These are phyloP conservation scores for Hydrolagus affinis DNA, from an alignment of 2,113 vertebrate species.

Conservation along the genomic window DNA sequence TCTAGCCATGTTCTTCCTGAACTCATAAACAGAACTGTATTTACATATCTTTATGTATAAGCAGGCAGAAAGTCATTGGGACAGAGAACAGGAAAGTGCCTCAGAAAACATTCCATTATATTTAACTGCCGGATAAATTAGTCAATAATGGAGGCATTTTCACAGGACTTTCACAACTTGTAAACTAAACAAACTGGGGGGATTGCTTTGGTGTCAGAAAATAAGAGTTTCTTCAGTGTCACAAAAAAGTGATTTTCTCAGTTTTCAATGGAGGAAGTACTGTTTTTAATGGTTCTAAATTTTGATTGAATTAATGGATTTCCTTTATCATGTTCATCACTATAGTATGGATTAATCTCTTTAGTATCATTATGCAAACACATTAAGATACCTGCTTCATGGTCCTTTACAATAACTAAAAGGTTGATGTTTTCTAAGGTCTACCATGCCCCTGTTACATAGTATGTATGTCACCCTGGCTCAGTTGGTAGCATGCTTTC, in stretches of 20 bases:
- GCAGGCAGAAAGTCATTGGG: constrained; percentile 38
- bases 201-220: neutral
- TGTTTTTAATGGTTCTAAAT: neutral
- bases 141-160: constrained; percentile 12
- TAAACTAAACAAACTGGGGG: neutral
- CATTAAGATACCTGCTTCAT: too few species aligned
- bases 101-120: constrained; percentile 34
- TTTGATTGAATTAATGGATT: neutral
- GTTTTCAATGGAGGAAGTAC: constrained; percentile 8
- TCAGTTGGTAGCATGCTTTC: too few species aligned
- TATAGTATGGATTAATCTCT: too few species aligned
- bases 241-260: neutral
- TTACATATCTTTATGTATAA: constrained; percentile 36
- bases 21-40: constrained; percentile 35
- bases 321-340: neutral
- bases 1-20: constrained; percentile 25
- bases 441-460: too few species aligned
- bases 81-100: constrained; percentile 35
- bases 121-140: constrained; percentile 37
- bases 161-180: neutral
- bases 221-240: neutral
- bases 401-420: too few species aligned
- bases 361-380: neutral
- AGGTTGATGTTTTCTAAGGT: too few species aligned
- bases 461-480: too few species aligned